These are phyloP conservation scores for Neoitamus cyanurus DNA, from an alignment of 2,888 invertebrate species.

Conservation along the genomic window DNA sequence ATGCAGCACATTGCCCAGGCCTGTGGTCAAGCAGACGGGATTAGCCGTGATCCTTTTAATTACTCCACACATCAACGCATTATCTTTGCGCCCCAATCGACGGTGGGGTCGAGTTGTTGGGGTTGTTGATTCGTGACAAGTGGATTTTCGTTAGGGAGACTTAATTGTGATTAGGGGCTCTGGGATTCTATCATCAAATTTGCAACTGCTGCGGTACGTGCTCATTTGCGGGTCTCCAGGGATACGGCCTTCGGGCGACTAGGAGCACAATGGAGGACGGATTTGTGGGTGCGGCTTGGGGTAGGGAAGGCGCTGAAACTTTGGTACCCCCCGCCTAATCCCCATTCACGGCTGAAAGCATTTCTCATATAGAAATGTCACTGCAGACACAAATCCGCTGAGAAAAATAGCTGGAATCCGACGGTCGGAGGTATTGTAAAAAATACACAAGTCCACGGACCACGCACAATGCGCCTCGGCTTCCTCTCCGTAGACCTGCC, in stretches of 20 bases:
- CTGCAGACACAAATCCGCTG: conserved; percentile 42
- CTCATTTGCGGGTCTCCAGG: not conserved
- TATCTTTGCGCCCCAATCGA: conserved; percentile 21
- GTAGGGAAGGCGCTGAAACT: conserved; percentile 10
- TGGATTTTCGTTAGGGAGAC: conserved; percentile 32
- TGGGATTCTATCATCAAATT: not conserved
- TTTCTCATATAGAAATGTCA: conserved; percentile 44
- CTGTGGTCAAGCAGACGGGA: conserved; percentile 49
- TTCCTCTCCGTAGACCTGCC: not conserved
- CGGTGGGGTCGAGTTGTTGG: not conserved
- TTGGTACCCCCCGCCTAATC: not conserved
- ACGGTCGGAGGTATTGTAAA: not conserved
- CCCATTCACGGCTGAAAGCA: conserved; percentile 32
- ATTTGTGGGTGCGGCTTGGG: not conserved
- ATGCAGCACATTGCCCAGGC: not conserved
- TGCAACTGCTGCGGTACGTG: not conserved
- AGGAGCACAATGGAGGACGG: not conserved
- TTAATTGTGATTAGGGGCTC: not conserved
- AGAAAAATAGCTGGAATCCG: conserved; percentile 37
- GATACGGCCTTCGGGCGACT: not conserved
- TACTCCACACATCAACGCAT: conserved; percentile 50
- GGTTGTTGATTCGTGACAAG: conserved; percentile 26
- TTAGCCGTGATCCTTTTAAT: conserved; percentile 51
- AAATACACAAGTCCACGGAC: conserved; percentile 36
- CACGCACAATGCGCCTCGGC: conserved; percentile 16